A percentile compares a stretch with the other conserved stretches of the same genome.
Conservation (phyloP, 2,797 vertebrate genomes). For the Holocentrus rufus region DNA sequence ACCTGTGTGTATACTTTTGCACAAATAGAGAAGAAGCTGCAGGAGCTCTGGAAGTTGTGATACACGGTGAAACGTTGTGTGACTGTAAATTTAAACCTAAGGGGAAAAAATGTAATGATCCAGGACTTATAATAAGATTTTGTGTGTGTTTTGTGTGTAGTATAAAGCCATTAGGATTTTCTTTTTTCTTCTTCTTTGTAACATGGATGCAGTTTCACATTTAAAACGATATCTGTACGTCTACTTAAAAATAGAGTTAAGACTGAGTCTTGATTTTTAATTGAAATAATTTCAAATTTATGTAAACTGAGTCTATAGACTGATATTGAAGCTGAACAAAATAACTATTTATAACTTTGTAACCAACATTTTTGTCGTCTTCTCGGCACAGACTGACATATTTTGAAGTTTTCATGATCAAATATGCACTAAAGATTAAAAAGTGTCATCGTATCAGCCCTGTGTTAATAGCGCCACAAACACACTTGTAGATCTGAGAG, state of each 20-base stretch:
- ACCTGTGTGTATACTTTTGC: not conserved
- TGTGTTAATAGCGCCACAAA: not conserved
- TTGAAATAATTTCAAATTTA: too few relatives aligned
- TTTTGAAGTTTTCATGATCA: not conserved
- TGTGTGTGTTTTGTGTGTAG: not conserved
- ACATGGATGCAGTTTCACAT: not conserved
- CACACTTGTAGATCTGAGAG: slow-evolving; percentile 70
- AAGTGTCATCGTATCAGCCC: not conserved
- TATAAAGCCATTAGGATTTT: not conserved
- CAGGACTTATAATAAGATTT: slow-evolving; percentile 33
- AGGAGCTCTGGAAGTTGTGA: slow-evolving; percentile 22
- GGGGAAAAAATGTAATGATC: slow-evolving; percentile 14
- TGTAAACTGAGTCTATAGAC: too few relatives aligned
- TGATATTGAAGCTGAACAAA: too few relatives aligned
- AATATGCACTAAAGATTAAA: not conserved
- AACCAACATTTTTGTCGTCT: too few relatives aligned
- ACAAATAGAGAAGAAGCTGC: too few relatives aligned
- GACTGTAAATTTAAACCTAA: slow-evolving; percentile 37
- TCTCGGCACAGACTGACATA: not conserved
- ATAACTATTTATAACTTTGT: slow-evolving; percentile 36
- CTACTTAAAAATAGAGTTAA: not conserved
- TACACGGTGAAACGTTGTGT: slow-evolving; percentile 35
- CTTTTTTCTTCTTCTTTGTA: too few relatives aligned
- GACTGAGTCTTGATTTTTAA: not conserved
- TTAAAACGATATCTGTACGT: not conserved